Evolutionary conservation across 2,888 invertebrate species (phyloP), one percentile per base, ranked within the genome.

Genomic region (Abrostola tripartita): DNA sequence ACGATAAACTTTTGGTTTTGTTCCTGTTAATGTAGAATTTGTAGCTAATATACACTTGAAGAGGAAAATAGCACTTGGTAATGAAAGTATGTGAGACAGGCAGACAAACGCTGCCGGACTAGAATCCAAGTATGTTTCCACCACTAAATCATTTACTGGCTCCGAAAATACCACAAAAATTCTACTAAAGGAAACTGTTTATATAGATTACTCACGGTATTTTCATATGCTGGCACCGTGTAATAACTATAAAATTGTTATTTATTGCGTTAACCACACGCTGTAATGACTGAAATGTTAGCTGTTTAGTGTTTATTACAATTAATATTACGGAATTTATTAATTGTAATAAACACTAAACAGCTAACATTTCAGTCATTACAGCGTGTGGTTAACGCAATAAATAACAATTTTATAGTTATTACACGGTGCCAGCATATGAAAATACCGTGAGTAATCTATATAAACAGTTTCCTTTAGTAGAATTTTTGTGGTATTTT

Each of bases 361-460:
- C 63, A 65, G 66, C 69, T 65, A 65, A 78, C 52, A 70, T 62
- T 78, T 75, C 60, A 65, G 65, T 79, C 79, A 74, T 78, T 76
- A 57, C 61, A 58, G 35, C 49, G 0, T 64, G 65, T 52, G 57
- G 54, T 42, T 44, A 35, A 10, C 6, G 56, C 53, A 44, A 55
- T 65, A 69, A 65, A 76, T 68, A 68, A 64, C 52, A 54, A 36
- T 69, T 74, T 78, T 72, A 71, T 74, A 59, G 68, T 65, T 67
- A 71, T 78, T 79, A 75, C 74, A 68, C 62, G 53, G 41, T 36
- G 55, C 62, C 65, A 59, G 67, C 59, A 53, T 64, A 76, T 79
- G 78, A 75, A 81, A 81, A 71, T 71, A 79, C 83, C 78, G 84
- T 83, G 83, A 78, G 81, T 81, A 78, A 85, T 81, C 64, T 55